Base-by-base conservation (phyloP, 2,888 invertebrate genomes). In the Chrysotoxum bicinctum region DNA sequence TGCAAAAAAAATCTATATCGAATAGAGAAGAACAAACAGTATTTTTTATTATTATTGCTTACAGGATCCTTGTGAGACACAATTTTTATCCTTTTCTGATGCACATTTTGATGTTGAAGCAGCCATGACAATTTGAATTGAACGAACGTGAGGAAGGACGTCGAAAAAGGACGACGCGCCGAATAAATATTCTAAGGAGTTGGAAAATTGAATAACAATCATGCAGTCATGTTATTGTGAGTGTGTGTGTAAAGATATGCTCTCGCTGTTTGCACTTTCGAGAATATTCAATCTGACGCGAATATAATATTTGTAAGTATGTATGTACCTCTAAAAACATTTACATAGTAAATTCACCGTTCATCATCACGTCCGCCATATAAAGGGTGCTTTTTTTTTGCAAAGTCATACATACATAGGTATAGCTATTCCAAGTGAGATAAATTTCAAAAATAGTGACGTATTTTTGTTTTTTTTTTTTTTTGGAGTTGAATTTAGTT, bases 131-230 rank as follows among this genome's bases (percentile, higher is more conserved):
- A 40, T 60, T 56, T 60, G n/a, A 60, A 60, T 60, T 23, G 40
- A 37, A 60, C n/a, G n/a, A 40, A n/a, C n/a, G 14, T 3, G 9
- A 23, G 2, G 4, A 54, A 50, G 2, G n/a, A 58, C 8, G 1
- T 37, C 19, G 8, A 21, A n/a, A n/a, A n/a, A n/a, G 8, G 23
- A 60, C 60, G 23, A 14, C 23, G n/a, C 23, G 37, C 37, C 60
- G 4, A 40, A 60, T 40, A 37, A 60, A 60, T 60, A 37, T 60
- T 60, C 37, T 19, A 23, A 23, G 23, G 19, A 40, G 60, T 60
- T 40, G 60, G 37, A 40, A 60, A 60, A 60, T 60, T 60, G 60
- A 60, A 60, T 40, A 60, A 60, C 37, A 60, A 37, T 60, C n/a
- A 60, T 60, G 37, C 23, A 40, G 37, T 26, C 37, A 37, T 37